phyloP scores from a whole-genome alignment of 2,888 invertebrate species.

The Vesta saturnalis region DNA sequence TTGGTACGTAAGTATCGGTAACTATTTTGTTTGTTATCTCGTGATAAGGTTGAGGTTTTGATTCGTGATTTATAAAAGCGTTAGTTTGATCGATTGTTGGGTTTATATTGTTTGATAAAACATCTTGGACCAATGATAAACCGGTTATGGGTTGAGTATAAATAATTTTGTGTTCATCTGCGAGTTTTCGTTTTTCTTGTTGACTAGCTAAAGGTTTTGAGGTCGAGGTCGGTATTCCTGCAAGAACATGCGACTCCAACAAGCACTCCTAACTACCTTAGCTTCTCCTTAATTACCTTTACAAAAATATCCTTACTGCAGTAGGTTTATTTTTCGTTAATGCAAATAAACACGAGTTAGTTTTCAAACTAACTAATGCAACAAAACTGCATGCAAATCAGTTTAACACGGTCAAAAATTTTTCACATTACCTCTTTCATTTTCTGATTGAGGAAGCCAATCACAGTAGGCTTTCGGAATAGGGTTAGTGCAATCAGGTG shows the following conservation, averaged over 20 bases:
- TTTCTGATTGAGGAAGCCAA: slow-evolving; percentile 57
- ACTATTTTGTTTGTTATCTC: slow-evolving; percentile 29
- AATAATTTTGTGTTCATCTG: slow-evolving; percentile 40
- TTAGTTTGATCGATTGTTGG: slow-evolving; percentile 53
- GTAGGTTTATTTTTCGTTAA: slow-evolving; percentile 39
- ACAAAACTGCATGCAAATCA: slow-evolving; percentile 58
- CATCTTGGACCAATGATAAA: slow-evolving; percentile 41
- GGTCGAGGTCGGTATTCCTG: slow-evolving; percentile 61
- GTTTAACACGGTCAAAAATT: slow-evolving; percentile 43
- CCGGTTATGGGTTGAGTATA: slow-evolving; percentile 41
- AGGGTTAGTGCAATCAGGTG: slow-evolving; percentile 32
- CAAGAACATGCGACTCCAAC: slow-evolving; percentile 63
- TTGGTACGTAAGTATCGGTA: slow-evolving; percentile 29
- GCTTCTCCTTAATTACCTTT: slow-evolving; percentile 47
- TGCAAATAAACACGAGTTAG: slow-evolving; percentile 44
- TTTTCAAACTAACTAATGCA: slow-evolving; percentile 51
- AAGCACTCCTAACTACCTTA: slow-evolving; percentile 60
- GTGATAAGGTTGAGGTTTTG: slow-evolving; percentile 56
- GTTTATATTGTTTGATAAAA: slow-evolving; percentile 41
- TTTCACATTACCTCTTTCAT: slow-evolving; percentile 57
- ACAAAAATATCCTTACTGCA: slow-evolving; percentile 60
- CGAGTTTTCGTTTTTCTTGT: slow-evolving; percentile 51
- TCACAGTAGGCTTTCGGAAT: slow-evolving; percentile 61
- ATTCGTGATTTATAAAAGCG: slow-evolving; percentile 59
- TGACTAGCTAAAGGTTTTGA: slow-evolving; percentile 57